Percentiles rank a stretch among this genome's conserved stretches.
Evolutionary conservation across 2,113 vertebrate species (phyloP).

Genomic region (Barnardius zonarius): DNA sequence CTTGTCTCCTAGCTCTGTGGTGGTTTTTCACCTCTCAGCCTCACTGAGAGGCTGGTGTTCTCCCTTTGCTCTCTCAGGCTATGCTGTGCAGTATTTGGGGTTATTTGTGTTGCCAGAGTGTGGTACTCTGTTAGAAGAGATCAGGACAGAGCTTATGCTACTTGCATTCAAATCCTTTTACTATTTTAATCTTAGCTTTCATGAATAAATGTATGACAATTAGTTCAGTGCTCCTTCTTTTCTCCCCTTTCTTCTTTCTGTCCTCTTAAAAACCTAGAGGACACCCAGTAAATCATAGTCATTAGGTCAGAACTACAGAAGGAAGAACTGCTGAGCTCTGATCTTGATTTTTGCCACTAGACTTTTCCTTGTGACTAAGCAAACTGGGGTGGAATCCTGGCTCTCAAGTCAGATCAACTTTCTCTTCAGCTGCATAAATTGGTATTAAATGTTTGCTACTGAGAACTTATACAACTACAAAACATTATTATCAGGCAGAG

Average conservation of each 20-base stretch:
- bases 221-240: background rate
- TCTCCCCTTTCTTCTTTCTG: background rate
- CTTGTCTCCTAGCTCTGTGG: background rate
- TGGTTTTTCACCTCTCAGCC: background rate
- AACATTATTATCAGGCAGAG: background rate
- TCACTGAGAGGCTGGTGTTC: background rate
- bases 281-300: background rate
- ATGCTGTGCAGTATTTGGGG: background rate
- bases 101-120: background rate
- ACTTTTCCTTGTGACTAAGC: background rate
- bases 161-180: background rate
- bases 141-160: background rate
- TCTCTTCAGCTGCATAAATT: background rate
- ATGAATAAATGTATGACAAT: conserved; percentile 20
- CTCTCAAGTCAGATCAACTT: background rate
- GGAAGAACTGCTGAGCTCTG: background rate
- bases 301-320: background rate
- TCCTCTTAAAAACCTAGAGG: background rate
- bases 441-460: background rate
- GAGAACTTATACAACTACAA: background rate
- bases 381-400: background rate
- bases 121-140: background rate
- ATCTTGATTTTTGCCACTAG: background rate
- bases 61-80: background rate
- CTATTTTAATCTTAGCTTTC: background rate